A percentile compares a stretch with the other conserved stretches of the same genome.
Evolutionary conservation across 2,797 vertebrate species (phyloP).

Genomic region (Bovichtus variegatus): DNA sequence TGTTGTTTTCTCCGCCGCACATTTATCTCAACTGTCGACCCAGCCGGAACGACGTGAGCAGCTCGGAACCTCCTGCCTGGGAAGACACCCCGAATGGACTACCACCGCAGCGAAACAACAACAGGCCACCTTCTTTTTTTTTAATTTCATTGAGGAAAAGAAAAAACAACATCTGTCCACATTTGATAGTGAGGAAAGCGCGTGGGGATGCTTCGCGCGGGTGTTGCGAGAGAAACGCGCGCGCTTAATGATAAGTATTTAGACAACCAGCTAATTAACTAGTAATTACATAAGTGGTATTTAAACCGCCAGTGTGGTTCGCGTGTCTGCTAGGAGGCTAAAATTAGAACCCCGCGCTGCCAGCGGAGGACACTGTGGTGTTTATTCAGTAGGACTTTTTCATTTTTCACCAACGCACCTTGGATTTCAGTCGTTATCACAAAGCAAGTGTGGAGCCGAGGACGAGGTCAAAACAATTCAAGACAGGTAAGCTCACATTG

Average conservation of each 20-base stretch:
- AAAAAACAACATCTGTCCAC: constrained; percentile 27
- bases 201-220: constrained; percentile 56
- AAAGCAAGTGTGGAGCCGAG: constrained; percentile 74
- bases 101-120: neutral
- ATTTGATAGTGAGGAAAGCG: constrained; percentile 30
- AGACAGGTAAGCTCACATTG: constrained; percentile 55
- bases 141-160: neutral
- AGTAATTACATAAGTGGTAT: constrained; percentile 59
- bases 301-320: constrained; percentile 38
- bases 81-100: constrained; percentile 49
- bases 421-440: constrained; percentile 60
- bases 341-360: constrained; percentile 44
- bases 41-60: constrained; percentile 44
- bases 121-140: neutral
- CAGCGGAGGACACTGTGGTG: constrained; percentile 17
- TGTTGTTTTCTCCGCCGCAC: constrained; percentile 68
- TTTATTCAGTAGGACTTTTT: constrained; percentile 44
- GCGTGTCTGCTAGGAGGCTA: constrained; percentile 41
- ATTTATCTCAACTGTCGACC: constrained; percentile 47
- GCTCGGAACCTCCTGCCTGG: constrained; percentile 18
- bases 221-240: constrained; percentile 45
- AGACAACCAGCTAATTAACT: constrained; percentile 66
- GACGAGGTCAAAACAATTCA: constrained; percentile 57
- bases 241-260: constrained; percentile 58
- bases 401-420: constrained; percentile 47